Conservation (phyloP, 2,797 vertebrate genomes). For the Amblyraja radiata region DNA sequence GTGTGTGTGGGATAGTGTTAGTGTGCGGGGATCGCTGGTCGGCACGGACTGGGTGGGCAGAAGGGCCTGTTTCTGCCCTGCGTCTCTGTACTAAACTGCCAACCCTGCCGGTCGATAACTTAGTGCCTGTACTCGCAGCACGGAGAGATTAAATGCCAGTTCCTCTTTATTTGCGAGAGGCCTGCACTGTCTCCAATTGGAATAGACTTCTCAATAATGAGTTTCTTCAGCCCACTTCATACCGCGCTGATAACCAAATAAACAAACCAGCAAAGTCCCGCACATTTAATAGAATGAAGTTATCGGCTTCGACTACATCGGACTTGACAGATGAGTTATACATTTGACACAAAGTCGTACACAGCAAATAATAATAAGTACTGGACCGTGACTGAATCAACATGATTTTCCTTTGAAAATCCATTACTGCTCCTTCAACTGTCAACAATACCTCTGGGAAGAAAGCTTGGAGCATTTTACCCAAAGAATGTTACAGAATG, state of each 20-base stretch:
- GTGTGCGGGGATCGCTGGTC: no score
- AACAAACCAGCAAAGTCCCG: constrained; percentile 26
- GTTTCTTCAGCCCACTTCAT: constrained; percentile 23
- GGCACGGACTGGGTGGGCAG: no score
- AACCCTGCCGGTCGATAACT: not conserved
- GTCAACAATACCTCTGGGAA: not conserved
- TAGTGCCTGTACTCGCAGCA: constrained; percentile 38
- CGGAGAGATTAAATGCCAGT: constrained; percentile 45
- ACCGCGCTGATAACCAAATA: constrained; percentile 6
- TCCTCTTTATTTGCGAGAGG: constrained; percentile 41
- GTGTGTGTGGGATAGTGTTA: no score
- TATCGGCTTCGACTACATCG: not conserved
- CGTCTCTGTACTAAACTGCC: no score
- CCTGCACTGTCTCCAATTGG: not conserved
- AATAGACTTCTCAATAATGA: constrained; percentile 36
- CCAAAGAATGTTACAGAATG: not conserved
- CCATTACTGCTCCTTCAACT: constrained; percentile 14
- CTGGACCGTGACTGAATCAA: constrained; percentile 20
- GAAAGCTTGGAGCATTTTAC: not conserved
- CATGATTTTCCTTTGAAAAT: constrained; percentile 23
- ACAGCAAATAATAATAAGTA: constrained; percentile 1
- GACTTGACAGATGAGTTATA: constrained; percentile 23
- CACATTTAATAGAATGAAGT: constrained; percentile 27
- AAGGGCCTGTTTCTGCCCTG: no score
- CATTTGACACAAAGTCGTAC: constrained; percentile 19